These are phyloP conservation scores for Seira musarum DNA, from an alignment of 2,888 invertebrate genomes.

Conservation along the genomic window DNA sequence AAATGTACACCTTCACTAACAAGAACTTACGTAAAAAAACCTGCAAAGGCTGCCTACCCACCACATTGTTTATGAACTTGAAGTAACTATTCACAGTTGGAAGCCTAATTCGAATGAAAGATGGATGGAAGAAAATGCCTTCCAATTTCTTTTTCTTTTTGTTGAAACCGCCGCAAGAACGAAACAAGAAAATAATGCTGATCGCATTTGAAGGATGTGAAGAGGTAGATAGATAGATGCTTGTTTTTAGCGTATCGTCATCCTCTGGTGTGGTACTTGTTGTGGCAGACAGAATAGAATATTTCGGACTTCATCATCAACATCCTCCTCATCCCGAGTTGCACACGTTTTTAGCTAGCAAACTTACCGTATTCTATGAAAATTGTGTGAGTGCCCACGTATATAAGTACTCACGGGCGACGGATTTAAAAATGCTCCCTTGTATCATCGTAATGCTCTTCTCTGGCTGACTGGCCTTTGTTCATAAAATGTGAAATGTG, in stretches of 20 bases:
- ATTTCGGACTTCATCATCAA: conserved; percentile 7
- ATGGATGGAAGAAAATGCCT: conserved; percentile 59
- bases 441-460: conserved; percentile 6
- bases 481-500: not conserved
- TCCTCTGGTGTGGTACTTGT: conserved; percentile 34
- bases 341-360: not conserved
- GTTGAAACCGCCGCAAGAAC: conserved; percentile 51
- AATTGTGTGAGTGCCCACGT: not conserved
- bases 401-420: not conserved
- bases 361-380: not conserved
- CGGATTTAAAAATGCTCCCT: conserved; percentile 9
- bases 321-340: not conserved
- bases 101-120: conserved; percentile 57
- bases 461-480: not conserved
- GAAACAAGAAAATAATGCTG: conserved; percentile 9
- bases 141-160: conserved; percentile 51
- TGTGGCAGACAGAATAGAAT: conserved; percentile 42
- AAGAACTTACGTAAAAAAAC: conserved; percentile 35
- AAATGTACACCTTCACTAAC: conserved; percentile 30
- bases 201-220: conserved; percentile 14
- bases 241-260: conserved; percentile 8
- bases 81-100: conserved; percentile 58
- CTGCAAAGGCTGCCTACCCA: conserved; percentile 50
- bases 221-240: conserved; percentile 5
- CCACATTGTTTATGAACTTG: conserved; percentile 61